Percentiles rank a stretch among this genome's conserved stretches.
phyloP scores from a whole-genome alignment of 1,140 invertebrate species.

The Drosophila melanogaster region DNA sequence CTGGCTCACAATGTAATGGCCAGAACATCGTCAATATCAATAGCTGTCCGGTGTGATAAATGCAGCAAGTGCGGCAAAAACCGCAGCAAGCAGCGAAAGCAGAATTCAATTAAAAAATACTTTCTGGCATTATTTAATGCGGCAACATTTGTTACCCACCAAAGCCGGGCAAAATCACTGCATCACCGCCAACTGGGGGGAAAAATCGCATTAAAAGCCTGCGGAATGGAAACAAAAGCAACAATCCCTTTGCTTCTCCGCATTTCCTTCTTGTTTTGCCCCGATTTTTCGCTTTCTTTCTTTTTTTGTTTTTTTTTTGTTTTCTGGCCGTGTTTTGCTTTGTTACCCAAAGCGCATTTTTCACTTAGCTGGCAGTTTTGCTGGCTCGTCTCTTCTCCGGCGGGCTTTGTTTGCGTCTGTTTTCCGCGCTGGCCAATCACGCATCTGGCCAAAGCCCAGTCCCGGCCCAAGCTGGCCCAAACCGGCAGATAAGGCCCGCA shows the following conservation, averaged over 20 bases:
- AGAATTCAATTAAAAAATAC: constrained; percentile 69
- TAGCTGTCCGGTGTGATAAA: constrained; percentile 48
- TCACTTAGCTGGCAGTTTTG: constrained; percentile 52
- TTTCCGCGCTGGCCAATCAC: constrained; percentile 71
- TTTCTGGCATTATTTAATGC: constrained; percentile 51
- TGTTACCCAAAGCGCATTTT: constrained; percentile 59
- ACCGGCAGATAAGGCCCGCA: constrained; percentile 48
- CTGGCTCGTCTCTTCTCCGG: constrained; percentile 40
- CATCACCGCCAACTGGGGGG: constrained; percentile 23
- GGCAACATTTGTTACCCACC: constrained; percentile 51
- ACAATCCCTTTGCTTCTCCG: constrained; percentile 26
- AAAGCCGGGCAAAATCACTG: constrained; percentile 57
- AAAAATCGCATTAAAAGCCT: constrained; percentile 56
- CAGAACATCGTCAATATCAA: constrained; percentile 42
- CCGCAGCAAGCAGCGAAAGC: constrained; percentile 15
- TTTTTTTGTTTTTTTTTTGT: constrained; percentile 19
- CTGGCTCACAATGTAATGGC: constrained; percentile 9
- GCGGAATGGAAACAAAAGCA: constrained; percentile 58
- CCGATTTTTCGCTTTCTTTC: constrained; percentile 16
- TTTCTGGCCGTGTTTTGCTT: constrained; percentile 18
- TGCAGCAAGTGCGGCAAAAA: constrained; percentile 26
- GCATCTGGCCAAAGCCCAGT: constrained; percentile 61
- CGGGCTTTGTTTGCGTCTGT: constrained; percentile 46
- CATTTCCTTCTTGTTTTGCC: constrained; percentile 28
- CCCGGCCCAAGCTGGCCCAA: constrained; percentile 34